Base-by-base conservation (phyloP, 1,140 invertebrate species). In the Zophobas atratus region DNA sequence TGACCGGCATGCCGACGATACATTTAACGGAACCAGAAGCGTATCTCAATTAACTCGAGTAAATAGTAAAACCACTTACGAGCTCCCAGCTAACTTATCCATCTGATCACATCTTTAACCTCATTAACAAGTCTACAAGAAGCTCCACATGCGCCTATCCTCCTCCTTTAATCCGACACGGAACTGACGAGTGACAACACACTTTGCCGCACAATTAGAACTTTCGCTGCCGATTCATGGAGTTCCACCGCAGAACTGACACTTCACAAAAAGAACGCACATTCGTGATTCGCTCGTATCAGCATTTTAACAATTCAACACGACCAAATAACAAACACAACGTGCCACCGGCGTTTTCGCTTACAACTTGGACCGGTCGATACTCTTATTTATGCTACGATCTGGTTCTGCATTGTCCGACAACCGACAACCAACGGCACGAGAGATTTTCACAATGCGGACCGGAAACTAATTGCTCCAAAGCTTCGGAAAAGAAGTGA, bases 11-110 rank as follows among this genome's bases (percentile, higher is more conserved):
- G 49, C 49, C 20, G 49, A 51, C n/a, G 49, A 51, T 51, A 51
- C 49, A 51, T 51, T 51, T 51, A 51, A 51, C 49, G 20, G 49
- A 51, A 51, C 49, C 49, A 51, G 49, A 51, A 51, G 49, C 49
- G 49, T 51, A 51, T 51, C 49, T 51, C 49, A 51, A 51, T 51
- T 51, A 51, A 51, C 49, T 51, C 20, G 49, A n/a, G 49, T 51
- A 51, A 51, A 51, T 51, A 51, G 49, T 4, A 51, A 51, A 51
- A 51, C 49, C 49, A 51, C 49, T 51, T 51, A 51, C 49, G 49
- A 51, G 20, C 49, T 51, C n/a, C 49, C 49, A 51, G 20, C 49
- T n/a, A 51, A 51, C 49, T 51, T 51, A 51, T 51, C 49, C 49
- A 2, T 6, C 49, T 20, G 49, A 51, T 51, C 49, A 51, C 20